A percentile compares a stretch with the other conserved stretches of the same genome.
Conservation (phyloP, 2,888 invertebrate species). For the Achlya flavicornis region DNA sequence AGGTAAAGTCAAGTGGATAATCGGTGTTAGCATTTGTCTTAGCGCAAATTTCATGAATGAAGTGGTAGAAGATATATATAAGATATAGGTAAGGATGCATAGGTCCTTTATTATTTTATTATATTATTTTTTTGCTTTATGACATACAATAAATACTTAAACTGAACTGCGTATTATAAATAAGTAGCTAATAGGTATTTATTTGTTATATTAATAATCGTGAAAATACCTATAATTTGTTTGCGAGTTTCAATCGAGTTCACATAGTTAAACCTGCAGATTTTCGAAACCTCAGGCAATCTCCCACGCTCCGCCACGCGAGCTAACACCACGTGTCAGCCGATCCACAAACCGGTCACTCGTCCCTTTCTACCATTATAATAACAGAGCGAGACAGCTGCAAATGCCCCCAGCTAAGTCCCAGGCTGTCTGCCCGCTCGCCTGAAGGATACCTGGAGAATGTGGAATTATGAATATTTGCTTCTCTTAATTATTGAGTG, state of each 20-base stretch:
- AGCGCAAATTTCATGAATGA: too few species aligned
- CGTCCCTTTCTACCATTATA: conserved; percentile 50
- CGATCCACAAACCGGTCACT: conserved; percentile 26
- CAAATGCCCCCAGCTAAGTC: conserved; percentile 60
- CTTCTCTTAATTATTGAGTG: conserved; percentile 34
- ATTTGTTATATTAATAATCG: too few species aligned
- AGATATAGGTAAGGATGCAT: too few species aligned
- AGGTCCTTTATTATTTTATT: too few species aligned
- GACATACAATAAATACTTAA: too few species aligned
- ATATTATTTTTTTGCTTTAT: too few species aligned
- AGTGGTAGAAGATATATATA: too few species aligned
- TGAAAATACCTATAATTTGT: neutral
- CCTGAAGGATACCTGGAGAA: conserved; percentile 35
- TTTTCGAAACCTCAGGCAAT: conserved; percentile 61
- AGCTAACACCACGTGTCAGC: conserved; percentile 48
- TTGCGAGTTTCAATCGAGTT: conserved; percentile 29
- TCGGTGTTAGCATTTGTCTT: too few species aligned
- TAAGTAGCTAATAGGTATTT: too few species aligned
- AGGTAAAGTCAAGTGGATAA: too few species aligned
- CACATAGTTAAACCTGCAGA: conserved; percentile 35
- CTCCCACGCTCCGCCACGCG: conserved; percentile 63
- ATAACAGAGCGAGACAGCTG: conserved; percentile 44
- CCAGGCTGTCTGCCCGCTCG: conserved; percentile 55
- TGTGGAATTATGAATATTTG: conserved; percentile 42
- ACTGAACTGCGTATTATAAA: too few species aligned